phyloP scores from a whole-genome alignment of 2,113 vertebrate genomes.

The Gymnocephalus cernua region DNA sequence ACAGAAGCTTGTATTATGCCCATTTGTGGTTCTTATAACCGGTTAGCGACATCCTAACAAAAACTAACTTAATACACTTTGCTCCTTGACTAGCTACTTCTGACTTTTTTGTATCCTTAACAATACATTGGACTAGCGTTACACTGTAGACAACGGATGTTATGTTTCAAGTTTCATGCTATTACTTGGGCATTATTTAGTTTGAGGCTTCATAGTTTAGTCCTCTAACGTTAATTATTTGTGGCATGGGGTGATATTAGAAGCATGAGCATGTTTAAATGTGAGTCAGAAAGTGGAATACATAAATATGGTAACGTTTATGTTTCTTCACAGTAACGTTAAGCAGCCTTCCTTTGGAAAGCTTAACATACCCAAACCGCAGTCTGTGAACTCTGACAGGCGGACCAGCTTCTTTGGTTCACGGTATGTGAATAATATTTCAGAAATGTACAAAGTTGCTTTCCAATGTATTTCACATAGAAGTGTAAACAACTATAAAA shows the following conservation, averaged over 20 bases:
- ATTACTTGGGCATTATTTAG: background rate
- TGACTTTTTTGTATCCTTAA: too few relatives aligned
- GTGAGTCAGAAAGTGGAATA: background rate
- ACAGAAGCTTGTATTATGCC: too few relatives aligned
- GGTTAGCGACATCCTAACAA: background rate
- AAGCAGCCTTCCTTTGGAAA: constrained; percentile 89
- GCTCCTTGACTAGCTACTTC: background rate
- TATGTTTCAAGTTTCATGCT: background rate
- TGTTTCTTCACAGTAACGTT: constrained; percentile 79
- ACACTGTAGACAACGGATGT: background rate
- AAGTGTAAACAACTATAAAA: background rate
- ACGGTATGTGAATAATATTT: constrained; percentile 79
- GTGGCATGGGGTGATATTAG: too few relatives aligned
- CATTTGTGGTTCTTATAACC: too few relatives aligned
- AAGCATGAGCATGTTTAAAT: background rate
- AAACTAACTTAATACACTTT: too few relatives aligned
- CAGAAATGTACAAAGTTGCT: background rate
- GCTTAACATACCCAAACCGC: constrained; percentile 85
- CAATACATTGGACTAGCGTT: too few relatives aligned
- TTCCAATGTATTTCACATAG: background rate
- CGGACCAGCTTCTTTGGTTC: constrained; percentile 91
- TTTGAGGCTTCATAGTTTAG: background rate
- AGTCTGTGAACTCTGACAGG: constrained; percentile 88
- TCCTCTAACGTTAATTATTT: too few relatives aligned
- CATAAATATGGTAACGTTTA: background rate